Conservation (phyloP, 2,113 vertebrate species). For the Burhinus bistriatus region DNA sequence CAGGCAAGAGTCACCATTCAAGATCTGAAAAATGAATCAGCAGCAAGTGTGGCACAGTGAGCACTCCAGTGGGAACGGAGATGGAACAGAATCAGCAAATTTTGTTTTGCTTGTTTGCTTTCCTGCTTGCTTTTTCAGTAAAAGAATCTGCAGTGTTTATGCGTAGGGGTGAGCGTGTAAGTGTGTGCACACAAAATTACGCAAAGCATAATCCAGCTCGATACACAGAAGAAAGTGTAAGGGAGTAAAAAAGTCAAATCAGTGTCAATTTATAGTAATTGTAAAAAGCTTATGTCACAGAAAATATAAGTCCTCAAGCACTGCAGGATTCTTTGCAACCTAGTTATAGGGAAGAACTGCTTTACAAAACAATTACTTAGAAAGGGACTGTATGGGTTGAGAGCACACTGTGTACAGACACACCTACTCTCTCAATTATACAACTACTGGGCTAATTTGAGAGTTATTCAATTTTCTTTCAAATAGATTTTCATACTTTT, state of each 20-base stretch:
- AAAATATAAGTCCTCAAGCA: not conserved
- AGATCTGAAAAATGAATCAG: conserved; percentile 35
- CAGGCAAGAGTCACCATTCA: conserved; percentile 59
- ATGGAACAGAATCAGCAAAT: not conserved
- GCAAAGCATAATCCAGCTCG: not conserved
- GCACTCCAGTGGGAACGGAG: conserved; percentile 27
- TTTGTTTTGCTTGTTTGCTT: not conserved
- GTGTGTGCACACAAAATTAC: not conserved
- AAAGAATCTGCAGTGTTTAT: not conserved
- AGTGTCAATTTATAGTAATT: not conserved
- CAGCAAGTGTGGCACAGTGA: not conserved
- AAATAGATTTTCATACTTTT: not conserved
- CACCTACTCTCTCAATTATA: not conserved
- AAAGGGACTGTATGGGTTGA: not conserved
- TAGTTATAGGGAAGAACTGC: not conserved
- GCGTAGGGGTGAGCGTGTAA: not conserved
- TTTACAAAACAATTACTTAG: not conserved
- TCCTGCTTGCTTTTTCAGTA: not conserved
- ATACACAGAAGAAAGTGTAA: not conserved
- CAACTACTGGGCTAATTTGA: not conserved
- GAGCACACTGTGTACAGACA: not conserved
- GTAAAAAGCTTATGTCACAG: not conserved
- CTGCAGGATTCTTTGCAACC: not conserved
- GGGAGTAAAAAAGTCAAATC: not conserved
- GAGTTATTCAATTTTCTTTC: not conserved